These are phyloP conservation scores for Plumapathes pennacea DNA, from an alignment of 92 coral and sea anemone genomes.

Conservation along the genomic window DNA sequence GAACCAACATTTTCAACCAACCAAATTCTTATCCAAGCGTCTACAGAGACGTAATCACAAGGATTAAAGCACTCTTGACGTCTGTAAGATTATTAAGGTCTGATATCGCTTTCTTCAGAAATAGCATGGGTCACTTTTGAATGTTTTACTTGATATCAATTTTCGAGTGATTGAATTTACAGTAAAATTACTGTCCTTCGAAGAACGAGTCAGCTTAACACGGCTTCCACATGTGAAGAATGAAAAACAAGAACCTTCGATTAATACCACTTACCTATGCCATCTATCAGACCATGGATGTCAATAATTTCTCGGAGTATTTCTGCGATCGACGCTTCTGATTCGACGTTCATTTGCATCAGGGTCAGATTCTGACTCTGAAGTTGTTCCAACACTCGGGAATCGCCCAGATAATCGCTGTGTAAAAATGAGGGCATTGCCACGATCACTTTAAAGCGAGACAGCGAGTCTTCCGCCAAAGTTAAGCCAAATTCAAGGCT, in stretches of 20 bases:
- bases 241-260: background rate
- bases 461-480: conserved; percentile 78
- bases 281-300: conserved; percentile 87
- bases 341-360: conserved; percentile 81
- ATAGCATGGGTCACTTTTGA: too few species aligned
- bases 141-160: too few species aligned
- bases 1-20: too few species aligned
- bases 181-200: too few species aligned
- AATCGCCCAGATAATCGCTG: conserved; percentile 83
- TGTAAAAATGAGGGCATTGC: conserved; percentile 85
- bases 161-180: too few species aligned
- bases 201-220: too few species aligned
- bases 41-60: too few species aligned
- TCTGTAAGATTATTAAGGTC: too few species aligned
- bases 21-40: too few species aligned
- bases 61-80: too few species aligned
- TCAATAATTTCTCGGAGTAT: conserved; percentile 83
- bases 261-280: conserved; percentile 69
- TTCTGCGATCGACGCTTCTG: conserved; percentile 68
- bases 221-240: too few species aligned
- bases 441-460: conserved; percentile 80
- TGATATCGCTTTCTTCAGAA: too few species aligned
- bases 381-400: conserved; percentile 68
- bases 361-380: conserved; percentile 86
- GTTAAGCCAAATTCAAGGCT: conserved; percentile 78